Percentiles rank a stretch among this genome's conserved stretches.
phyloP scores from a whole-genome alignment of 2,797 vertebrate genomes.

The Stomatorhinus walkeri region DNA sequence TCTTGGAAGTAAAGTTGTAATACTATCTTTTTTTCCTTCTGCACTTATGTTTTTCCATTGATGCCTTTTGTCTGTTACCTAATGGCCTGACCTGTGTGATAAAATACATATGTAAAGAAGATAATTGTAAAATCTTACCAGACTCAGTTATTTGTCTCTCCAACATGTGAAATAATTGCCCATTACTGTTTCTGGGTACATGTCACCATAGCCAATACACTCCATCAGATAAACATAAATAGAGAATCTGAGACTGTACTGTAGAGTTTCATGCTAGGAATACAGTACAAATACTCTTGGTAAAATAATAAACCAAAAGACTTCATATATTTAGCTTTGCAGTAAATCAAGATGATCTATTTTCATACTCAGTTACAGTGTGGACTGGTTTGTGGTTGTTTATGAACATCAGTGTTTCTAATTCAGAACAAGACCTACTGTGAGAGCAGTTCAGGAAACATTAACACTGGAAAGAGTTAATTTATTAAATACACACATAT shows the following conservation, averaged over 20 bases:
- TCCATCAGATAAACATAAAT: not conserved
- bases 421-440: not conserved
- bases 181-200: too few relatives aligned
- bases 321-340: not conserved
- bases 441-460: not conserved
- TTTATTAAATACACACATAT: not conserved
- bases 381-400: not conserved
- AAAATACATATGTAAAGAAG: not conserved
- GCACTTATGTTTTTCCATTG: not conserved
- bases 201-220: too few relatives aligned
- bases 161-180: not conserved
- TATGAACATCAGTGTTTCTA: not conserved
- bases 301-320: not conserved
- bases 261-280: not conserved
- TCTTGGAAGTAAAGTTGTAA: not conserved
- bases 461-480: not conserved
- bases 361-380: not conserved
- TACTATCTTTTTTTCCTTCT: not conserved
- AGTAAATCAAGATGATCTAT: not conserved
- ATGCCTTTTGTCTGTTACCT: not conserved
- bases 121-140: not conserved
- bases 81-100: not conserved
- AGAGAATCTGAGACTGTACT: not conserved
- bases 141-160: not conserved
- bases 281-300: not conserved